phyloP scores from a whole-genome alignment of 2,797 vertebrate species.

The Apogon talboti region DNA sequence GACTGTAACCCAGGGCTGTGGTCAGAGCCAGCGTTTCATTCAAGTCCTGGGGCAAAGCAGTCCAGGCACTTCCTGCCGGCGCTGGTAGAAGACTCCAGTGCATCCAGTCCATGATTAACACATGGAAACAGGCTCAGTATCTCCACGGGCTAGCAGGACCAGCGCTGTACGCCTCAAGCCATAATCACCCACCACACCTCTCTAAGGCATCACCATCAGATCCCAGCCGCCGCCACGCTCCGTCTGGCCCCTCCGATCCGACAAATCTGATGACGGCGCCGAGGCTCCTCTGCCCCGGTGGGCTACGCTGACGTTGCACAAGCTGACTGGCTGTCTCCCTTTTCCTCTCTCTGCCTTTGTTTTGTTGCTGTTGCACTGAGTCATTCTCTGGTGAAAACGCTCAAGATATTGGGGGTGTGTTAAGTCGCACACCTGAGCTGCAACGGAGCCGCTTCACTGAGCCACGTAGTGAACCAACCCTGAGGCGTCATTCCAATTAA shows the following conservation, averaged over 20 bases:
- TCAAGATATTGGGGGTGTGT: slow-evolving; percentile 7
- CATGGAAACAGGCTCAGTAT: slow-evolving; percentile 13
- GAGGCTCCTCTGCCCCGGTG: slow-evolving; percentile 44
- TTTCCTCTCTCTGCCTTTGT: slow-evolving; percentile 45
- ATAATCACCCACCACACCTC: slow-evolving; percentile 5
- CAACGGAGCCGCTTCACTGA: slow-evolving; percentile 8
- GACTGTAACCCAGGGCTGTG: slow-evolving; percentile 71
- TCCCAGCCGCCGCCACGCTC: background rate
- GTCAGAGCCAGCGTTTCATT: slow-evolving; percentile 68
- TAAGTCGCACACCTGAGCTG: slow-evolving; percentile 54
- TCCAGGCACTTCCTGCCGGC: slow-evolving; percentile 26
- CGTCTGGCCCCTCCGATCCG: slow-evolving; percentile 30
- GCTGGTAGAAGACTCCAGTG: slow-evolving; percentile 53
- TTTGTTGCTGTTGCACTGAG: slow-evolving; percentile 61
- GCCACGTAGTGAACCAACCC: slow-evolving; percentile 18
- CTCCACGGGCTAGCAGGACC: slow-evolving; percentile 5
- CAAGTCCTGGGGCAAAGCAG: slow-evolving; percentile 46
- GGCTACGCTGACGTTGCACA: slow-evolving; percentile 64
- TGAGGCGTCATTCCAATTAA: slow-evolving; percentile 40
- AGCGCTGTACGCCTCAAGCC: slow-evolving; percentile 3
- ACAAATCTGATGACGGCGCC: slow-evolving; percentile 63
- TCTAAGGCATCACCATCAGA: slow-evolving; percentile 10
- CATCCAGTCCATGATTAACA: slow-evolving; percentile 66
- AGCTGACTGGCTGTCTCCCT: slow-evolving; percentile 64
- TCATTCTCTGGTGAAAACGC: slow-evolving; percentile 49